Percentiles rank a stretch among this genome's conserved stretches.
Evolutionary conservation across 1,140 invertebrate species (phyloP).

Genomic region (Wiebesia pumilae): DNA sequence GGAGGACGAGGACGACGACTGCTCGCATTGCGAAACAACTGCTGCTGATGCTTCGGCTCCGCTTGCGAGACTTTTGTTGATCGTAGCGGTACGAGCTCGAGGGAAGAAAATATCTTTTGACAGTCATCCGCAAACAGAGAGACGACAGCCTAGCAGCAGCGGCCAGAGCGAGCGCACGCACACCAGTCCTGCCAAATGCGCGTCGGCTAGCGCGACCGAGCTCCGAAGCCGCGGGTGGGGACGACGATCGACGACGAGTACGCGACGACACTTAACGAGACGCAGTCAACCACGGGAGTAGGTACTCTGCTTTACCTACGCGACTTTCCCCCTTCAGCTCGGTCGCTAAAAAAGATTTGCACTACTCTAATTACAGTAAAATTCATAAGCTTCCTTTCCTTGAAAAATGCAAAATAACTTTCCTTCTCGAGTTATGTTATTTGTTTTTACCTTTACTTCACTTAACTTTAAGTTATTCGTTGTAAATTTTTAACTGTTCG

Average conservation of each 20-base stretch:
- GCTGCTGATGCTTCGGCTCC: constrained; percentile 7
- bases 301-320: not conserved
- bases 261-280: not conserved
- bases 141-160: not conserved
- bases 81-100: not conserved
- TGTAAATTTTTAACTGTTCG: no score
- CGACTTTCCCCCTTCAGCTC: not conserved
- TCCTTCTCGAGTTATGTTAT: not conserved
- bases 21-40: constrained; percentile 43
- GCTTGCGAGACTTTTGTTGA: constrained; percentile 6
- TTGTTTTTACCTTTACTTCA: no score
- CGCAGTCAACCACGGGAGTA: not conserved
- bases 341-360: not conserved
- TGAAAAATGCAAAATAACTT: no score
- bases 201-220: no score
- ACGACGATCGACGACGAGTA: not conserved
- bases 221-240: not conserved
- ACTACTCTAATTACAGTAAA: not conserved
- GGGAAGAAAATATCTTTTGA: constrained; percentile 60
- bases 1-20: constrained; percentile 48
- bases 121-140: constrained; percentile 68
- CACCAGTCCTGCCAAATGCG: constrained; percentile 7
- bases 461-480: no score
- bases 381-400: not conserved
- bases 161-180: not conserved